Evolutionary conservation across 2,888 invertebrate genomes (phyloP), one percentile per base, ranked within the genome.

Genomic region (Caenorhabditis wallacei): DNA sequence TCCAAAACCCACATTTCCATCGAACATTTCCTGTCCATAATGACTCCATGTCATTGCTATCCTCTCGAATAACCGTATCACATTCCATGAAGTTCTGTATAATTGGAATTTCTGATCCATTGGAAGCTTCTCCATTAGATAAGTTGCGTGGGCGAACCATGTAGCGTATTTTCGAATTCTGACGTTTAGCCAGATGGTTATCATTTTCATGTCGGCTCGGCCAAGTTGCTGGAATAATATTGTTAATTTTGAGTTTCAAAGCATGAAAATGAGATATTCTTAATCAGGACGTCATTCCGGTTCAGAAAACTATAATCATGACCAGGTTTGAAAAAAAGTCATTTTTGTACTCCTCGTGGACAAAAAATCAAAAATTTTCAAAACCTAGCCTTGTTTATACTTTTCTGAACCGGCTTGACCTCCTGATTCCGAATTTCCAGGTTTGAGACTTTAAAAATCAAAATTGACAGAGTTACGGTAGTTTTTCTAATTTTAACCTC

Each of bases 121-220:
- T 16, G 63, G 63, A 24, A 74, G 24, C 13, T 63, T 53, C 53
- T 74, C 64, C 64, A 74, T 74, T 16, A 74, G 16, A 56, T 56
- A 74, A 4, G 51, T 74, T 30, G 63, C 61, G 35, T 74, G 53
- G 3, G 72, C 63, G 24, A 64, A 74, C 72, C 72, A 74, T 8
- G 43, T 64, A 5, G 72, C 63, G 18, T 74, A 46, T 26, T 74
- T 74, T 20, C 64, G 54, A 22, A 74, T 64, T 40, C 72, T 8
- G 0, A 40, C 63, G 22, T 74, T 74, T 16, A 74, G 7, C 72
- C 72, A 74, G 10, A 10, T 7, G 0, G 37, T 13, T 3, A 74
- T 63, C n/a, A 11, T 40, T 8, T 56, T 53, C 64, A 74, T 40
- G 26, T 74, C 63, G 1, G 72, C 72, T 30, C 40, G 63, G 8